Conservation (phyloP, 2,888 invertebrate genomes). For the Drosophila prostipennis region DNA sequence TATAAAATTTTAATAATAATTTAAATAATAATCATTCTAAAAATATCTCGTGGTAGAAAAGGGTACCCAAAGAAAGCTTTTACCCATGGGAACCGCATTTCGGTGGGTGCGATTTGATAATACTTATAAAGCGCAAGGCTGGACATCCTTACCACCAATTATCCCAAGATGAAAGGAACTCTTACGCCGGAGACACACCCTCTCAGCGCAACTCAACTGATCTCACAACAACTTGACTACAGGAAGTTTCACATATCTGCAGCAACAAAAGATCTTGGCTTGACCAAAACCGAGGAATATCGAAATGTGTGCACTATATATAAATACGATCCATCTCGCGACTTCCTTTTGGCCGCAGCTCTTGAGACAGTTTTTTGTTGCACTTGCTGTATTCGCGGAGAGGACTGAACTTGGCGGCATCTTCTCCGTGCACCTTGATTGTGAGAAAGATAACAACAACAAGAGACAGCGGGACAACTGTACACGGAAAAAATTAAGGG, state of each 20-base stretch:
- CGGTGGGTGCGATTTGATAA: slow-evolving; percentile 43
- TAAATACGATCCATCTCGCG: slow-evolving; percentile 54
- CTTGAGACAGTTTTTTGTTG: slow-evolving; percentile 74
- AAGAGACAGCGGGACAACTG: slow-evolving; percentile 8
- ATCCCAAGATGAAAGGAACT: slow-evolving; percentile 47
- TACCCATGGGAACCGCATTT: not conserved
- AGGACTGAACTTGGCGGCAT: slow-evolving; percentile 42
- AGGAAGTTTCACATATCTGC: slow-evolving; percentile 74
- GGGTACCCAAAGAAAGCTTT: not conserved
- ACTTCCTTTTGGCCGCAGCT: slow-evolving; percentile 68
- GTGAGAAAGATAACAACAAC: slow-evolving; percentile 77
- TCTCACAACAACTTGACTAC: slow-evolving; percentile 67
- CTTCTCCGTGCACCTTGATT: slow-evolving; percentile 72
- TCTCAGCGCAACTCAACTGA: slow-evolving; percentile 29
- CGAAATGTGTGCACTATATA: slow-evolving; percentile 24
- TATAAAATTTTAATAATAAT: no score
- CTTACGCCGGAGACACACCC: slow-evolving; percentile 47
- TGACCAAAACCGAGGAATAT: slow-evolving; percentile 30
- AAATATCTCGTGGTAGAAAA: not conserved
- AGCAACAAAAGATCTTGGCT: slow-evolving; percentile 71
- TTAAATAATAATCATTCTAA: not conserved
- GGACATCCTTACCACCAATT: slow-evolving; percentile 48
- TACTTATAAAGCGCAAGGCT: slow-evolving; percentile 44
- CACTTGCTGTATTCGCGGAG: slow-evolving; percentile 33
- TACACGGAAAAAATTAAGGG: not conserved